Base-by-base conservation (phyloP, 2,888 invertebrate genomes). In the Schizotus pectinicornis region DNA sequence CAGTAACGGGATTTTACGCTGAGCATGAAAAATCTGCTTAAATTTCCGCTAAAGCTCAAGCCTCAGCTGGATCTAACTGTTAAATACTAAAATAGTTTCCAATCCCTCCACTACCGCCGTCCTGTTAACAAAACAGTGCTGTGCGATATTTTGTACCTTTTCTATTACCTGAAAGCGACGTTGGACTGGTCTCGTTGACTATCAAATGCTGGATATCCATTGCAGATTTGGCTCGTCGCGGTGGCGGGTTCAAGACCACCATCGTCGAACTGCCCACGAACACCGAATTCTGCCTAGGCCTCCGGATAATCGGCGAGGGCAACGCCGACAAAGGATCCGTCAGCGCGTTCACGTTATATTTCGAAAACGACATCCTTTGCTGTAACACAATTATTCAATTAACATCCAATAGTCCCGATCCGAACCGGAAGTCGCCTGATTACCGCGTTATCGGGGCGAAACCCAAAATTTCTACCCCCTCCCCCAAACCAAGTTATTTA, bases 251-350 rank as follows among this genome's bases (percentile, higher is more conserved):
- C 52, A 90, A 82, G 46, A 88, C 86, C 77, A 86, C 86, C 65
- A 85, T 84, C 0, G 86, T 83, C 67, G 86, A 82, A 33, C 85
- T 83, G 56, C 91, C 89, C 32, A 93, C 92, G 80, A 94, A 94
- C 9, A 94, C 93, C 2, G 94, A 94, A 80, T 94, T 94, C 81
- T 93, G 89, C 7, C 90, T 81, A 0, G 85, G 86, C 12, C 89
- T 80, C 37, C 72, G 70, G 60, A 73, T 79, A 67, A 72, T 80
- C 60, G 77, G 79, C 59, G 76, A 80, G 63, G 75, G 77, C 64
- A 75, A 75, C 36, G 75, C 79, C 55, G 79, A 81, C 48, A 79
- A 70, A 12, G 72, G 76, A 63, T 83, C 82, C 50, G 83, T 83
- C 71, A 88, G 81, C 69, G 87, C 88, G 69, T 87, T 88, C 50